A percentile compares a stretch with the other conserved stretches of the same genome.
Conservation (phyloP, 2,113 vertebrate genomes). For the Macrotis lagotis region DNA sequence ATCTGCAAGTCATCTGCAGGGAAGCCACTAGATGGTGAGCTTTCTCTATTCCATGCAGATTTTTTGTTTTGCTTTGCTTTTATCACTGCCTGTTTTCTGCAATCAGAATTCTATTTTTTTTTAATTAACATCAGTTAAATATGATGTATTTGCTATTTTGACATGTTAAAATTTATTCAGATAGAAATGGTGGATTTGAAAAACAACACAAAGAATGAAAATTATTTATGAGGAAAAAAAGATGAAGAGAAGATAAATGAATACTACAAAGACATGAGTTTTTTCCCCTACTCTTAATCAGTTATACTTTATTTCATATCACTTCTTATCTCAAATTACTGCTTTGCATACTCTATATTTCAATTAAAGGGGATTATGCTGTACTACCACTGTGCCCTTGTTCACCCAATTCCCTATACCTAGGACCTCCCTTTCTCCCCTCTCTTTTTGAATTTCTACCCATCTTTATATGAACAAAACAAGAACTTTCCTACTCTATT, state of each 20-base stretch:
- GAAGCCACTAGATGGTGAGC: constrained; percentile 41
- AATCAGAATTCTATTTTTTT: not conserved
- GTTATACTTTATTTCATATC: not conserved
- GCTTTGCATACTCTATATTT: not conserved
- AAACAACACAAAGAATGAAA: not conserved
- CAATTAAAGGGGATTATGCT: not conserved
- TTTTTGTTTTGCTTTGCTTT: not conserved
- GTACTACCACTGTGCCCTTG: not conserved
- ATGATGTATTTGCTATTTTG: not conserved
- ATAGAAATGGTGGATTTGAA: not conserved
- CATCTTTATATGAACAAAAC: not conserved
- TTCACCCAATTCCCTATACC: not conserved
- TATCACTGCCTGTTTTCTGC: not conserved
- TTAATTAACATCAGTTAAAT: not conserved
- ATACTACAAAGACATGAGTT: not conserved
- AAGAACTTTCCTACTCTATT: not conserved
- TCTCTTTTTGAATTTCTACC: not conserved
- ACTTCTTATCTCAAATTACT: not conserved
- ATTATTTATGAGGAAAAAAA: not conserved
- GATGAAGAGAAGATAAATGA: not conserved
- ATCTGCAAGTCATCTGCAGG: not conserved
- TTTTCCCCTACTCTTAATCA: not conserved
- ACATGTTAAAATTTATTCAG: not conserved
- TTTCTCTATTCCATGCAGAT: not conserved
- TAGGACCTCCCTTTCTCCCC: not conserved